Conservation (phyloP, 1,140 invertebrate species). For the Drosophila bipectinata region DNA sequence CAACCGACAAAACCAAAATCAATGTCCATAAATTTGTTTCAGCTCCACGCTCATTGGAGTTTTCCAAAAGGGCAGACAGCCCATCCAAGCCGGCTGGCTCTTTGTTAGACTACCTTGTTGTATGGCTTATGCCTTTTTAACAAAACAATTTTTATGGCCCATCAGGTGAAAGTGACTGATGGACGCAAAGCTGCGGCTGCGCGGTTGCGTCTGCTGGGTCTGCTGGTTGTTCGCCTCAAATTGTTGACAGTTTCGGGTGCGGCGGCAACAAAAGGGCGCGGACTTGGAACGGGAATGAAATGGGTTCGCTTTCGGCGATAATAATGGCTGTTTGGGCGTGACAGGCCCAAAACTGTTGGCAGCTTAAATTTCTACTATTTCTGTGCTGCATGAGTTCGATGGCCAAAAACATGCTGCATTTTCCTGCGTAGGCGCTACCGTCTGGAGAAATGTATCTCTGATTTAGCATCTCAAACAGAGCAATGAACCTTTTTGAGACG, state of each 20-base stretch:
- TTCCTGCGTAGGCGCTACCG: conserved; percentile 42
- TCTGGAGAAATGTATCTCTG: conserved; percentile 13
- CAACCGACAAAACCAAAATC: conserved; percentile 46
- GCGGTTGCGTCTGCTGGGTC: conserved; percentile 26
- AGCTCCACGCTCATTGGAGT: conserved; percentile 63
- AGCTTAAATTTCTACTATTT: conserved; percentile 39
- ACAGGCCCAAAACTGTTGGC: conserved; percentile 44
- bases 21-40: conserved; percentile 60
- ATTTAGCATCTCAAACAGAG: conserved; percentile 6
- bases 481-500: conserved; percentile 21
- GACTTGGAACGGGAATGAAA: conserved; percentile 29
- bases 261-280: conserved; percentile 67
- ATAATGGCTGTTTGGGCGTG: conserved; percentile 61
- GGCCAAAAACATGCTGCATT: conserved; percentile 27
- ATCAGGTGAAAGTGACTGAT: conserved; percentile 78
- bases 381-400: conserved; percentile 12
- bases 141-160: conserved; percentile 69
- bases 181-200: conserved; percentile 27
- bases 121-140: conserved; percentile 29
- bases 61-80: conserved; percentile 64
- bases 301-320: conserved; percentile 68
- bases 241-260: conserved; percentile 73
- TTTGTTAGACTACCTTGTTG: conserved; percentile 12
- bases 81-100: conserved; percentile 20
- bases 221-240: conserved; percentile 42